These are phyloP conservation scores for Pyrochroa serraticornis DNA, from an alignment of 2,888 invertebrate genomes.

Conservation along the genomic window DNA sequence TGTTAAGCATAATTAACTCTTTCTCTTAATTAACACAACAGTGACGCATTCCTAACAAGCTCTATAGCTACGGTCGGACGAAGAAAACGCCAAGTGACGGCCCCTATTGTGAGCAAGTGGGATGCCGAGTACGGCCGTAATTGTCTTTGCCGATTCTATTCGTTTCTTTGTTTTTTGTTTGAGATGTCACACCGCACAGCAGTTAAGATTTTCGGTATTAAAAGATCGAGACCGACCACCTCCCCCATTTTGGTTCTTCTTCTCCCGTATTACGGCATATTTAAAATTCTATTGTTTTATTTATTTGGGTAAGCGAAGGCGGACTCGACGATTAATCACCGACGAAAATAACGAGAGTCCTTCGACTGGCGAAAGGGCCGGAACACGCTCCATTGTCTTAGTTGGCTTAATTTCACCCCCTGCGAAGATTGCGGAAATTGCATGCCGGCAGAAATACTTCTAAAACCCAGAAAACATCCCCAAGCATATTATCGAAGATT, in stretches of 20 bases:
- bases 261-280: constrained; percentile 28
- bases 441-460: too few species aligned
- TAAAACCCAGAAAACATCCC: too few species aligned
- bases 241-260: too few species aligned
- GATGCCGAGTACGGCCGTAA: constrained; percentile 16
- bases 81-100: constrained; percentile 15
- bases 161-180: constrained; percentile 35
- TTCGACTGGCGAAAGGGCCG: too few species aligned
- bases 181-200: constrained; percentile 32
- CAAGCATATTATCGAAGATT: too few species aligned
- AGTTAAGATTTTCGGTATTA: constrained; percentile 34
- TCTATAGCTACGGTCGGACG: constrained; percentile 27
- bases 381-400: too few species aligned
- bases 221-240: constrained; percentile 31
- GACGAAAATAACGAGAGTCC: too few species aligned
- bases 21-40: constrained; percentile 57
- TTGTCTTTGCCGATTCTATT: constrained; percentile 30
- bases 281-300: constrained; percentile 38
- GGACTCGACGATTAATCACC: constrained; percentile 20
- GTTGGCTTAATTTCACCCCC: too few species aligned
- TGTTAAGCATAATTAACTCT: constrained; percentile 58
- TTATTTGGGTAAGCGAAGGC: constrained; percentile 5
- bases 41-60: constrained; percentile 55
- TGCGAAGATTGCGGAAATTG: too few species aligned
- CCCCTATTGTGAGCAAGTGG: constrained; percentile 1